phyloP scores from a whole-genome alignment of 2,113 vertebrate genomes.

The Machaerirhynchus nigripectus region DNA sequence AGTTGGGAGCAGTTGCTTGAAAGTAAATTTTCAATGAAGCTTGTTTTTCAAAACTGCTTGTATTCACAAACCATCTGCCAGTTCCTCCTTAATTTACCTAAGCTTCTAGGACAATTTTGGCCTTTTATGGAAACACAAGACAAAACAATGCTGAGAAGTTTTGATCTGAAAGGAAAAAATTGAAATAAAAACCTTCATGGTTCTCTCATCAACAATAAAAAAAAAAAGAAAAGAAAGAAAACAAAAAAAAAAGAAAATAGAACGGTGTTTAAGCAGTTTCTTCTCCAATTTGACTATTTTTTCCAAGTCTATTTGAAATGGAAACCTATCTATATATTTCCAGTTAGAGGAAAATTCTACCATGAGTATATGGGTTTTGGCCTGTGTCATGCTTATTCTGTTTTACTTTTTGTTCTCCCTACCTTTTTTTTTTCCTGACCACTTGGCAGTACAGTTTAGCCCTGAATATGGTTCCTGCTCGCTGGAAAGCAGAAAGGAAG shows the following conservation, averaged over 20 bases:
- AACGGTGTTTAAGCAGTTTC: background rate
- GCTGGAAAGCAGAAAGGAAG: background rate
- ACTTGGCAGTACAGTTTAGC: background rate
- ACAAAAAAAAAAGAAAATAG: background rate
- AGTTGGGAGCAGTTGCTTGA: slow-evolving; percentile 12
- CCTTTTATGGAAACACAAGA: background rate
- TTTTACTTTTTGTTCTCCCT: background rate
- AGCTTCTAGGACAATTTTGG: slow-evolving; percentile 11
- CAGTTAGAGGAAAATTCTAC: background rate
- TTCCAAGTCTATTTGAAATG: background rate
- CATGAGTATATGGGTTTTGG: background rate
- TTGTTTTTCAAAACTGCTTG: slow-evolving; percentile 17
- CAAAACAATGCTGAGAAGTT: background rate
- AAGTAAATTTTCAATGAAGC: slow-evolving; percentile 26
- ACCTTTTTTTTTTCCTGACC: background rate
- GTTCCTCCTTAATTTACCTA: background rate
- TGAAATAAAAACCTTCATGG: background rate
- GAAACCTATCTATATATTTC: background rate
- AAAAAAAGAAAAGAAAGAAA: background rate
- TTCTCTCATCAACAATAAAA: background rate
- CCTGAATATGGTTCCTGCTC: background rate
- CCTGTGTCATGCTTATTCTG: background rate
- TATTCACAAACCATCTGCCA: slow-evolving; percentile 49
- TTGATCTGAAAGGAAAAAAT: background rate
- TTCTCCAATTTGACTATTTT: background rate